Conservation (phyloP, 2,797 vertebrate species). For the Halcyon badia region DNA sequence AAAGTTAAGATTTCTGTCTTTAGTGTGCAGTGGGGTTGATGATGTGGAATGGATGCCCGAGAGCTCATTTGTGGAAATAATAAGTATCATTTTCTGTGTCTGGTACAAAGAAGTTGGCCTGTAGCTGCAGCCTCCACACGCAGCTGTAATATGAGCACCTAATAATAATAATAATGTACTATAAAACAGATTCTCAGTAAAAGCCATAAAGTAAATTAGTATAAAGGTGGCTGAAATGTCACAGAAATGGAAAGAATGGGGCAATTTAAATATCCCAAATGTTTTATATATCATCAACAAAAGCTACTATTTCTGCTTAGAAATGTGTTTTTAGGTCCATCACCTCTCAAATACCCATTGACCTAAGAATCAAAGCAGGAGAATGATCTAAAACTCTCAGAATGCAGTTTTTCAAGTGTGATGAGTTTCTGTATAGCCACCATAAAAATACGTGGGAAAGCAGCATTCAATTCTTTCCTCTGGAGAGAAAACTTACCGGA, state of each 20-base stretch:
- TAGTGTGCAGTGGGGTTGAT: not conserved
- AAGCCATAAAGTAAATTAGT: not conserved
- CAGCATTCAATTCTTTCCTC: not conserved
- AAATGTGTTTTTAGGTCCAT: not conserved
- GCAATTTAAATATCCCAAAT: not conserved
- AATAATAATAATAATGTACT: not conserved
- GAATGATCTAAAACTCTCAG: not conserved
- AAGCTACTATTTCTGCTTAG: not conserved
- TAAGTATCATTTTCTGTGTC: not conserved
- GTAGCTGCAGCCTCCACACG: not conserved
- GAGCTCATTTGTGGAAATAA: not conserved
- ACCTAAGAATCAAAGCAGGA: not conserved
- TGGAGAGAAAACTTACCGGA: not conserved
- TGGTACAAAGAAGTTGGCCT: not conserved
- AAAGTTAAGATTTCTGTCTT: not conserved
- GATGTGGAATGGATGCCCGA: not conserved
- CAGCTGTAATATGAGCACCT: not conserved
- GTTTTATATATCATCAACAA: not conserved
- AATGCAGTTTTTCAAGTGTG: not conserved
- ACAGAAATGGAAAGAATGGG: not conserved
- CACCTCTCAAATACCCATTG: not conserved
- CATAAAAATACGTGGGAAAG: not conserved
- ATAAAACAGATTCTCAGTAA: not conserved
- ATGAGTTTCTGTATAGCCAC: not conserved
- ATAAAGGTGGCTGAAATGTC: not conserved